Evolutionary conservation across 2,113 vertebrate genomes (phyloP).

Genomic region (Sigmodon hispidus): DNA sequence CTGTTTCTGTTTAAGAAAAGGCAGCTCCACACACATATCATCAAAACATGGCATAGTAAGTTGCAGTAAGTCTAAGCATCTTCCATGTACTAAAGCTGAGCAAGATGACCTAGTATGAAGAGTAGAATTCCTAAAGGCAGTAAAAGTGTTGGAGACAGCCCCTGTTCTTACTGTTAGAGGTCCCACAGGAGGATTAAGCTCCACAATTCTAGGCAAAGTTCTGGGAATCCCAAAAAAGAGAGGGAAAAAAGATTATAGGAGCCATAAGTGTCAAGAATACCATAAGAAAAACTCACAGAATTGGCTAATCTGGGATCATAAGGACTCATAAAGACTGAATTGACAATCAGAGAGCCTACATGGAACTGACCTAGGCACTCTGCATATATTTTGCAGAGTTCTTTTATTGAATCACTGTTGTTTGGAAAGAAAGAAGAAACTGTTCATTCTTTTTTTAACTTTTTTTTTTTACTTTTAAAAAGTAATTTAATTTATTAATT

Average conservation of each 20-base stretch:
- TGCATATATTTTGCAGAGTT: neutral
- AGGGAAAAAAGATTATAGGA: neutral
- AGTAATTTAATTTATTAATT: neutral
- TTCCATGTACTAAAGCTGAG: neutral
- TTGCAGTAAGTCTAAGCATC: neutral
- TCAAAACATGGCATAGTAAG: neutral
- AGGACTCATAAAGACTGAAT: neutral
- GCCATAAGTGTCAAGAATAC: neutral
- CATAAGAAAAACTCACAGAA: neutral
- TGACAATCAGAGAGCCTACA: neutral
- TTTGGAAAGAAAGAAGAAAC: neutral
- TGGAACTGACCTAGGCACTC: neutral
- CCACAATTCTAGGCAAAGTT: neutral
- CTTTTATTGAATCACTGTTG: neutral
- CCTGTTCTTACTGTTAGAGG: neutral
- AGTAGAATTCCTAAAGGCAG: neutral
- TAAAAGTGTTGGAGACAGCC: neutral
- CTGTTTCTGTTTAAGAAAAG: neutral
- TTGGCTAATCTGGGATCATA: neutral
- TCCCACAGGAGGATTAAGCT: neutral
- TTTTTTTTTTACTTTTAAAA: neutral
- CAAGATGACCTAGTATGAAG: neutral
- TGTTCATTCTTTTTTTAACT: neutral
- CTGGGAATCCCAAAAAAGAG: neutral
- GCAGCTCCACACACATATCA: neutral